These are phyloP conservation scores for Drosophila novamexicana DNA, from an alignment of 1,140 invertebrate genomes.

Conservation along the genomic window DNA sequence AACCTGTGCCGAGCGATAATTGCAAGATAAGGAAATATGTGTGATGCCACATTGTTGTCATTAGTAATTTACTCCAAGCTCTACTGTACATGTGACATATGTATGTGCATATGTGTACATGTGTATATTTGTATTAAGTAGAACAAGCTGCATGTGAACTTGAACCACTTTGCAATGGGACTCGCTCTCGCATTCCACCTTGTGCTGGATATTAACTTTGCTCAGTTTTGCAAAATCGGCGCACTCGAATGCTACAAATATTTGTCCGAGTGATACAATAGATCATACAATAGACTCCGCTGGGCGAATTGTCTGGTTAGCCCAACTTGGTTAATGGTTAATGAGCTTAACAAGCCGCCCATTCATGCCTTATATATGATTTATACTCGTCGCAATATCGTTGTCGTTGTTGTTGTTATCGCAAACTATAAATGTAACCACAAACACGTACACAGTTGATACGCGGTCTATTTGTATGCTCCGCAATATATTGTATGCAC, in stretches of 20 bases:
- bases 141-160: conserved; percentile 11
- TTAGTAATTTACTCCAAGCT: not conserved
- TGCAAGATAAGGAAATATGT: conserved; percentile 16
- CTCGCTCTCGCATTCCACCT: conserved; percentile 12
- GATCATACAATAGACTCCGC: conserved; percentile 3
- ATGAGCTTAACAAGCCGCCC: conserved; percentile 13
- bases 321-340: not conserved
- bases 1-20: not conserved
- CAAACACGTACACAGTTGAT: conserved; percentile 10
- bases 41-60: conserved; percentile 3
- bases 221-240: not conserved
- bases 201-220: conserved; percentile 36
- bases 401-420: conserved; percentile 24
- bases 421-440: conserved; percentile 25
- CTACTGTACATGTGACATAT: not conserved
- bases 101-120: not conserved
- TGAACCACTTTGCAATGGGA: conserved; percentile 16
- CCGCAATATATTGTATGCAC: not conserved
- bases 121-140: not conserved
- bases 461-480: conserved; percentile 2
- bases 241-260: not conserved
- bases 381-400: conserved; percentile 27
- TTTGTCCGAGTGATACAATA: not conserved
- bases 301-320: not conserved
- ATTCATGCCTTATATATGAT: conserved; percentile 36